A percentile compares a stretch with the other conserved stretches of the same genome.
Conservation (phyloP, 2,113 vertebrate genomes). For the Hirundichthys speculiger region DNA sequence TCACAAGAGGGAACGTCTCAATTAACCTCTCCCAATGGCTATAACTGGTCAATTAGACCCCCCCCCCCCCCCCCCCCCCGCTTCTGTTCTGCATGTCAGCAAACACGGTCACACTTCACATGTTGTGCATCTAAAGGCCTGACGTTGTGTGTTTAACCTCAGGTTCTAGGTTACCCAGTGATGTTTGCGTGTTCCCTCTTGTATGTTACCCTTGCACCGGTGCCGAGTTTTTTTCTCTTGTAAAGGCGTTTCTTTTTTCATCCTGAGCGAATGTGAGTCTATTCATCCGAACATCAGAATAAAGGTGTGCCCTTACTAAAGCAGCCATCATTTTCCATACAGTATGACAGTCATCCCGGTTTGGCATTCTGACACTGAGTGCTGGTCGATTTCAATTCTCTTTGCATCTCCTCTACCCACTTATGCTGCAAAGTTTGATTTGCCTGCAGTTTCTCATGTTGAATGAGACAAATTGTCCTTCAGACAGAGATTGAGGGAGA, state of each 20-base stretch:
- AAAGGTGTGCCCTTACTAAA: slow-evolving; percentile 38
- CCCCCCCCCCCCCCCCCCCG: slow-evolving; percentile 4
- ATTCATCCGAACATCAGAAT: slow-evolving; percentile 17
- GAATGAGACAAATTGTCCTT: slow-evolving; percentile 73
- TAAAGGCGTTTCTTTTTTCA: neutral
- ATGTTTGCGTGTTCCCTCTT: neutral
- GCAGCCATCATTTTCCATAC: slow-evolving; percentile 47
- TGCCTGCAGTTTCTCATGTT: slow-evolving; percentile 61
- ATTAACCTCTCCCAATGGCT: slow-evolving; percentile 68
- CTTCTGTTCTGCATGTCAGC: slow-evolving; percentile 40
- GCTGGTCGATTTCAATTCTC: slow-evolving; percentile 71
- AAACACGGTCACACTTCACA: slow-evolving; percentile 50
- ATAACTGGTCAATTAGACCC: slow-evolving; percentile 66
- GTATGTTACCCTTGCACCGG: neutral
- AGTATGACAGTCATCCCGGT: slow-evolving; percentile 52
- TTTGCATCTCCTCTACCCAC: slow-evolving; percentile 29
- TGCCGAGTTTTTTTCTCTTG: neutral
- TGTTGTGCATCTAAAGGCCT: slow-evolving; percentile 34
- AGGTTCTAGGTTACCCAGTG: neutral
- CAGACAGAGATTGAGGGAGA: slow-evolving; percentile 28
- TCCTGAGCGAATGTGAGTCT: neutral
- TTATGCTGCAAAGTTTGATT: slow-evolving; percentile 65
- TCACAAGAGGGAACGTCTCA: slow-evolving; percentile 63
- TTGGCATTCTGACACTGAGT: slow-evolving; percentile 66
- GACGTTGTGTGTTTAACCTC: neutral